Evolutionary conservation across 2,113 vertebrate species (phyloP).

Genomic region (Takifugu bimaculatus): DNA sequence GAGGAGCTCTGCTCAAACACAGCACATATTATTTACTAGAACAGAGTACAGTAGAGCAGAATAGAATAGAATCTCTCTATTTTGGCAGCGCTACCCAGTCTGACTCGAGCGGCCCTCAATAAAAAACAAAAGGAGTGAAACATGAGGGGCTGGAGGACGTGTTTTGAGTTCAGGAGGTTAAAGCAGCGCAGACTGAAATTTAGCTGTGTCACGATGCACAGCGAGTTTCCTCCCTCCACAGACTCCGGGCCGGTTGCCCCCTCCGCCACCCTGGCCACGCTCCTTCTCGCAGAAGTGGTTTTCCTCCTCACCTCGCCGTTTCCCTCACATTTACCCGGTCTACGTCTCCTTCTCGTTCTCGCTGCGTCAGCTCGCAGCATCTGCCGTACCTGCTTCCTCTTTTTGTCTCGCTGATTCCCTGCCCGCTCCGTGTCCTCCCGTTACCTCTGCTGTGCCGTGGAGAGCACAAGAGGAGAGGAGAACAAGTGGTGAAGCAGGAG

Average conservation of each 20-base stretch:
- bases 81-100: neutral
- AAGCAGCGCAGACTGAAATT: conserved; percentile 27
- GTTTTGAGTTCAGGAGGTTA: conserved; percentile 24
- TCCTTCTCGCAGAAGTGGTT: conserved; percentile 51
- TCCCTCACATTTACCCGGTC: neutral
- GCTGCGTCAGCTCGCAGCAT: conserved; percentile 52
- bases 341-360: conserved; percentile 26
- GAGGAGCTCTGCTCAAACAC: neutral
- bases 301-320: conserved; percentile 41
- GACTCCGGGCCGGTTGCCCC: conserved; percentile 33
- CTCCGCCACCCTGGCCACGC: conserved; percentile 32
- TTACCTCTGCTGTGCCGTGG: conserved; percentile 36
- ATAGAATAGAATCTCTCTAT: neutral
- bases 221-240: conserved; percentile 33
- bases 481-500: conserved; percentile 71
- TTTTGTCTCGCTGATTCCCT: conserved; percentile 6
- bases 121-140: neutral
- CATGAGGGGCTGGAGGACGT: conserved; percentile 14
- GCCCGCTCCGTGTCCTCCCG: conserved; percentile 14
- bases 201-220: conserved; percentile 26
- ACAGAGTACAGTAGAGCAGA: too few relatives aligned
- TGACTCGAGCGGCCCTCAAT: neutral
- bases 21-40: too few relatives aligned
- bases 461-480: conserved; percentile 46
- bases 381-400: conserved; percentile 28